Evolutionary conservation across 53 echinoderm and acorn worm genomes (phyloP), one percentile per base, ranked within the genome.

Genomic region (Paracentrotus lividus): DNA sequence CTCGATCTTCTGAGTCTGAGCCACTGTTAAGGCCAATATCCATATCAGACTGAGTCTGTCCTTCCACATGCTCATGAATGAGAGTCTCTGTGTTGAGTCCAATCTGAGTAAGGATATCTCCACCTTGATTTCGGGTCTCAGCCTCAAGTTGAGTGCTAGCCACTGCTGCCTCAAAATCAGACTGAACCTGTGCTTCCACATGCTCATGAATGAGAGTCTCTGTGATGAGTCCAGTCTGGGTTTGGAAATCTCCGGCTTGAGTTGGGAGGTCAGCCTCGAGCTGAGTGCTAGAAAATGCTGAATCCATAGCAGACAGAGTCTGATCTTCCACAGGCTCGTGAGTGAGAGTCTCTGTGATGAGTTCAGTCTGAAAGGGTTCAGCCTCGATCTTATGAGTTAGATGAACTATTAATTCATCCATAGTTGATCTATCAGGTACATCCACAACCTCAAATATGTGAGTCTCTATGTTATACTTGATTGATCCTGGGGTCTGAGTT

Each of bases 71-170:
- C 78, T 78, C 78, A 45, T 78, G 45, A 24, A 47, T 45, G 78
- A 78, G 45, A 78, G 78, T 78, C 47, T 78, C 78, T 78, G 78
- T 44, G 26, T 44, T 78, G 45, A 78, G 78, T 26, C 69, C 66
- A 36, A 3, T 69, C 78, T 47, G 78, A 78, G 45, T 75, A 6
- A 38, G 78, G 16, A 44, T 45, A 16, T 78, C 78, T 78, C 47
- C n/a, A 21, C n/a, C n/a, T n/a, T n/a, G n/a, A n/a, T n/a, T n/a
- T n/a, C n/a, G n/a, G n/a, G n/a, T n/a, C n/a, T n/a, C n/a, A n/a
- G n/a, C n/a, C n/a, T n/a, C n/a, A n/a, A n/a, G n/a, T n/a, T n/a
- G n/a, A n/a, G n/a, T n/a, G n/a, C n/a, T n/a, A n/a, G n/a, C n/a
- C n/a, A n/a, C n/a, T n/a, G 26, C 38, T 31, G 31, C 76, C 9